phyloP scores from a whole-genome alignment of 2,113 vertebrate genomes.

The Hyaena hyaena region DNA sequence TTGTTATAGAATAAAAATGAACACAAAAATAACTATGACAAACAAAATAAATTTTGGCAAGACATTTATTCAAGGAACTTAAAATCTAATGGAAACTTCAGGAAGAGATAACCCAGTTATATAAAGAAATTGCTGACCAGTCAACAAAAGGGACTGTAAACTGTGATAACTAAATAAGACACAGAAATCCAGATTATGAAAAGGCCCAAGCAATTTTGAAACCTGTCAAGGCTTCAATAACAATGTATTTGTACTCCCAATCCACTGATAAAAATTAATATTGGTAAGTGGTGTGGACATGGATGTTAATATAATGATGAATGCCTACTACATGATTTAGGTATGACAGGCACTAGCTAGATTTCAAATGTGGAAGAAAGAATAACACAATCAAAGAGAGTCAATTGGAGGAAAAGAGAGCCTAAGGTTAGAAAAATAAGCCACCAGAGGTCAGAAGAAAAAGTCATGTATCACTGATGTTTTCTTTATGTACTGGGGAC shows the following conservation, averaged over 20 bases:
- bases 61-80: constrained; percentile 15
- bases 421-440: not conserved
- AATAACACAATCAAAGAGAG: not conserved
- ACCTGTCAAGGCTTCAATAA: not conserved
- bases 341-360: not conserved
- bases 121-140: not conserved
- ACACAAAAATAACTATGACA: not conserved
- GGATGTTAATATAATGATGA: not conserved
- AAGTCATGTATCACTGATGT: not conserved
- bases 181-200: not conserved
- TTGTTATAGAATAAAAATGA: constrained; percentile 34
- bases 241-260: not conserved
- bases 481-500: not conserved
- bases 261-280: not conserved
- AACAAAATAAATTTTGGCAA: not conserved
- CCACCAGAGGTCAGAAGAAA: not conserved
- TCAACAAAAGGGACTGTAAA: not conserved
- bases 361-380: not conserved
- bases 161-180: not conserved
- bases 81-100: not conserved
- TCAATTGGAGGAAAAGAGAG: not conserved
- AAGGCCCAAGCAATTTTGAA: constrained; percentile 3
- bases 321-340: not conserved
- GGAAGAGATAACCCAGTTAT: not conserved
- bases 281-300: not conserved